Conservation (phyloP, 2,113 vertebrate genomes). For the Thomomys bottae region DNA sequence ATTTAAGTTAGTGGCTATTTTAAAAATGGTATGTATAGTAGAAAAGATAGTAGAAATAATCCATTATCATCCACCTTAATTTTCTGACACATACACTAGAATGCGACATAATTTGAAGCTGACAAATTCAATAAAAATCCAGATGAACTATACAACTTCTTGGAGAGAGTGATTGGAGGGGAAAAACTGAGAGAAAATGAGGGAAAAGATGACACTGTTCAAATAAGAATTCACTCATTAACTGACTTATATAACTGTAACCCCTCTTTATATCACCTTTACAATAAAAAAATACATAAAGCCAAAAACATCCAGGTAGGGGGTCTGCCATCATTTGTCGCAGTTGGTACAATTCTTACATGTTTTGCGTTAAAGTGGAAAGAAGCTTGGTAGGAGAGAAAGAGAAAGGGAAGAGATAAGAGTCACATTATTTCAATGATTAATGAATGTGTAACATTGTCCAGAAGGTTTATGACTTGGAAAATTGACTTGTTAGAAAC, state of each 20-base stretch:
- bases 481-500: slow-evolving; percentile 46
- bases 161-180: too few relatives aligned
- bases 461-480: slow-evolving; percentile 28
- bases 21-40: slow-evolving; percentile 57
- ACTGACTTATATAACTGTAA: too few relatives aligned
- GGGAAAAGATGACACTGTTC: too few relatives aligned
- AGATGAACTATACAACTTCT: slow-evolving; percentile 21
- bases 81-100: slow-evolving; percentile 77
- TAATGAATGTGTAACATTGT: background rate
- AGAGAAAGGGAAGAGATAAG: background rate
- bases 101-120: slow-evolving; percentile 77
- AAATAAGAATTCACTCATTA: too few relatives aligned
- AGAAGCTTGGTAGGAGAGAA: slow-evolving; percentile 46
- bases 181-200: too few relatives aligned
- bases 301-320: background rate
- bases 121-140: slow-evolving; percentile 80
- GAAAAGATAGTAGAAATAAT: slow-evolving; percentile 80
- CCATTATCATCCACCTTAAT: slow-evolving; percentile 76
- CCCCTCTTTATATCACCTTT: too few relatives aligned
- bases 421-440: background rate
- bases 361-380: slow-evolving; percentile 71
- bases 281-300: too few relatives aligned
- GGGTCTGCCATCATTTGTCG: slow-evolving; percentile 70
- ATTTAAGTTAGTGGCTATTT: slow-evolving; percentile 53
- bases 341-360: slow-evolving; percentile 62